Percentiles rank a stretch among this genome's conserved stretches.
Evolutionary conservation across 2,888 invertebrate genomes (phyloP).

Genomic region (Volucella bombylans): DNA sequence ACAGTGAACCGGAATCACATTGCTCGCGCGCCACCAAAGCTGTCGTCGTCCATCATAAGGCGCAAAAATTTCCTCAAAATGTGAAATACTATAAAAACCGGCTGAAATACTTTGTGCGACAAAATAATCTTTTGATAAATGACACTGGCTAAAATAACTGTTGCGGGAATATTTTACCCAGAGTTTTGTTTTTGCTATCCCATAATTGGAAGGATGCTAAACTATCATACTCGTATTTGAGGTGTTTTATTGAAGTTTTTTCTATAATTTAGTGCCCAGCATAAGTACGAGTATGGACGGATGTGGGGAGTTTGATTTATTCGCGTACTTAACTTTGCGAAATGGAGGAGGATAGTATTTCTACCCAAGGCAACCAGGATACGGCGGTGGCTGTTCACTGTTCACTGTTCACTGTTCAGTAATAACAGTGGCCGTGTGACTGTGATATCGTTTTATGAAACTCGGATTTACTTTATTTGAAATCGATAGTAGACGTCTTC

Average conservation of each 20-base stretch:
- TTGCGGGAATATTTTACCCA: conserved; percentile 52
- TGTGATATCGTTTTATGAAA: no score
- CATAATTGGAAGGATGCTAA: conserved; percentile 52
- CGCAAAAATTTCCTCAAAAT: conserved; percentile 52
- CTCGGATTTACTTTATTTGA: no score
- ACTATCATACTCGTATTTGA: no score
- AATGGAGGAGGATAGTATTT: background rate
- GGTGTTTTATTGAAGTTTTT: conserved; percentile 49
- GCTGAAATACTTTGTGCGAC: conserved; percentile 61
- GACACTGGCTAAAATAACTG: conserved; percentile 69
- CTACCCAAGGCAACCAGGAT: no score
- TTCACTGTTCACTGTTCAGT: no score
- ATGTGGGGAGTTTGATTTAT: conserved; percentile 36
- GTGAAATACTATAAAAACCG: no score
- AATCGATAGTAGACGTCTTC: no score
- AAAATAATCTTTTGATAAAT: conserved; percentile 75
- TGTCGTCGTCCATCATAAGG: conserved; percentile 68
- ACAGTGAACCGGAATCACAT: conserved; percentile 67
- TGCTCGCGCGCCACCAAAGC: conserved; percentile 38
- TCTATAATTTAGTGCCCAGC: background rate
- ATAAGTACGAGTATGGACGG: conserved; percentile 18
- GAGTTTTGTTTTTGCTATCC: conserved; percentile 30
- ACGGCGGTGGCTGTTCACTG: no score
- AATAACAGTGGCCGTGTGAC: no score
- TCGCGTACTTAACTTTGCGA: conserved; percentile 20